Evolutionary conservation across 2,888 invertebrate genomes (phyloP), one percentile per base, ranked within the genome.

Genomic region (Drosophila bunnanda): DNA sequence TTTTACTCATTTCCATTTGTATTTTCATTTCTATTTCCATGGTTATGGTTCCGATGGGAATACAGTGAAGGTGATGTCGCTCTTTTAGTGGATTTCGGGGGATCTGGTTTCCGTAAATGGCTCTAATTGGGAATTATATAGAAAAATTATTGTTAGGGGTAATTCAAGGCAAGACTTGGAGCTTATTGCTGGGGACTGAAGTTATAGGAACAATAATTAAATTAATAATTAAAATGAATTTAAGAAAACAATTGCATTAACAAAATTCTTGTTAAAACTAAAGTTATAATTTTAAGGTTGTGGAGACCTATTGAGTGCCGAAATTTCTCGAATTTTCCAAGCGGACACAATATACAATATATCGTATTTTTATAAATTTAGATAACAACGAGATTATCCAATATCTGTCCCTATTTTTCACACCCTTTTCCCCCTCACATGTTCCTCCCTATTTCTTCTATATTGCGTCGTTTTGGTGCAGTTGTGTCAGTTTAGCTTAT

Each of bases 391-490:
- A 46, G 57, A 57, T n/a, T 50, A 30, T 39, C 20, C n/a, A 28
- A 55, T 61, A 43, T 54, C 32, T n/a, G 9, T 39, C 41, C 17
- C 36, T 36, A 52, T 53, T 38, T 25, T 62, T 69, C 30, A 32
- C 58, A 36, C 20, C 30, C 30, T 32, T 28, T 12, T 5, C 46
- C 32, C 48, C n/a, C 25, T 30, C 46, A 22, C 34, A 34, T 41
- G 20, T 64, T 48, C 54, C 54, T 36, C 22, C n/a, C 30, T 48
- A 55, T 75, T 41, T 59, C 58, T 43, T 30, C 52, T 68, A 67
- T 70, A 82, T 65, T 78, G 68, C 78, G 78, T 77, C 53, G 74
- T 77, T 65, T 25, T 25, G 25, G 25, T 25, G 25, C 25, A 25
- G 25, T 25, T 25, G 3, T 25, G 4, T 25, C 25, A 25, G 25